Percentiles rank a stretch among this genome's conserved stretches.
phyloP scores from a whole-genome alignment of 2,888 invertebrate genomes.

The Cephus rjabovi region DNA sequence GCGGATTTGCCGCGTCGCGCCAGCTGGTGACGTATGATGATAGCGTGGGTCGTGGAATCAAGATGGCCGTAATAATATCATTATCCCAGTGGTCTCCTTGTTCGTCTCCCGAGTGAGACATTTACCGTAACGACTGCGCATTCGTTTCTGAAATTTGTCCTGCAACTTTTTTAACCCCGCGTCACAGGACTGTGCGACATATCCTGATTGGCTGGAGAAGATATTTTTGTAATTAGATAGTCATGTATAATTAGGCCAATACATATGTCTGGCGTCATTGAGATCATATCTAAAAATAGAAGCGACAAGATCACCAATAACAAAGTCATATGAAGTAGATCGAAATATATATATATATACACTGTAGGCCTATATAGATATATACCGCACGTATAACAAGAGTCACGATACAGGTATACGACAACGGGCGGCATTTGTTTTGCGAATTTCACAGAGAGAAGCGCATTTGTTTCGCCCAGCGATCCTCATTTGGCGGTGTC shows the following conservation, averaged over 20 bases:
- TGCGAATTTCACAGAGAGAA: constrained; percentile 40
- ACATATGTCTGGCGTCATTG: no score
- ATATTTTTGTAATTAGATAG: no score
- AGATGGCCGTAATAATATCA: constrained; percentile 65
- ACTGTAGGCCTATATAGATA: no score
- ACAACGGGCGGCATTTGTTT: constrained; percentile 43
- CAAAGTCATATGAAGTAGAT: no score
- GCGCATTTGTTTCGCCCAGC: constrained; percentile 31
- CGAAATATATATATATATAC: no score
- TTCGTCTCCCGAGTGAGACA: constrained; percentile 57
- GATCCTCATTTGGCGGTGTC: constrained; percentile 33
- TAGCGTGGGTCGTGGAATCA: constrained; percentile 61
- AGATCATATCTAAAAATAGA: no score
- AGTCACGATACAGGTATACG: neutral
- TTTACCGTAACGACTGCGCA: constrained; percentile 59
- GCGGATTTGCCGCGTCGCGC: constrained; percentile 50
- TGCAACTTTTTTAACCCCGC: neutral
- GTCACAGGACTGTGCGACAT: neutral
- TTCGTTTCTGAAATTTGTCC: constrained; percentile 36
- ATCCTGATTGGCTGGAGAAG: no score
- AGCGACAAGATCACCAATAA: no score
- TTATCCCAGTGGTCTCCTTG: constrained; percentile 60
- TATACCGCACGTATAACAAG: no score
- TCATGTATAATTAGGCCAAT: no score
- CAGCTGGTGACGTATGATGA: constrained; percentile 62